Conservation (phyloP, 2,113 vertebrate genomes). For the Tetrao urogallus region DNA sequence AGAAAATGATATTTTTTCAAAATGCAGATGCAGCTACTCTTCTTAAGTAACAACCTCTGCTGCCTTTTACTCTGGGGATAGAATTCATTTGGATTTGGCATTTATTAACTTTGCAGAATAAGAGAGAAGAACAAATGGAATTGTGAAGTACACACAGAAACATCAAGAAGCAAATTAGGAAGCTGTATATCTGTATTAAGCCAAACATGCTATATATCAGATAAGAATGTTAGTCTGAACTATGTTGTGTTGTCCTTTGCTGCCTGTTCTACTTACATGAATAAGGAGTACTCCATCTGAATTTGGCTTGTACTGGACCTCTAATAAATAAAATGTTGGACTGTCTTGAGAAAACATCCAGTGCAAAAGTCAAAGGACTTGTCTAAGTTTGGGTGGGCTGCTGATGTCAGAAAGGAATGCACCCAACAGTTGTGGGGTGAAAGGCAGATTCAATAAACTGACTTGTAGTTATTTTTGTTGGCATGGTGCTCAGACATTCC, state of each 20-base stretch:
- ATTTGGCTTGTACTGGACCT: not conserved
- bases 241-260: not conserved
- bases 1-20: not conserved
- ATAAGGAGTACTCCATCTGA: not conserved
- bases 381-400: slow-evolving; percentile 14
- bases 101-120: not conserved
- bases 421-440: not conserved
- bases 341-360: not conserved
- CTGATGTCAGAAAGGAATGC: slow-evolving; percentile 45
- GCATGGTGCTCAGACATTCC: slow-evolving; percentile 33
- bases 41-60: not conserved
- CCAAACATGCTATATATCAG: not conserved
- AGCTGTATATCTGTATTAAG: not conserved
- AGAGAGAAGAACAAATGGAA: not conserved
- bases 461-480: slow-evolving; percentile 5
- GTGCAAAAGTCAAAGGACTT: not conserved
- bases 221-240: not conserved
- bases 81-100: not conserved
- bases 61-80: not conserved
- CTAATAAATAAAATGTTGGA: slow-evolving; percentile 10
- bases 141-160: not conserved
- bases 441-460: slow-evolving; percentile 7
- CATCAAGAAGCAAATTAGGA: not conserved
- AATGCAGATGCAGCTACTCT: not conserved
- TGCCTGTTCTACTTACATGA: not conserved